These are phyloP conservation scores for Eulemur albifrons DNA, from an alignment of 2,797 vertebrate genomes.

Conservation along the genomic window DNA sequence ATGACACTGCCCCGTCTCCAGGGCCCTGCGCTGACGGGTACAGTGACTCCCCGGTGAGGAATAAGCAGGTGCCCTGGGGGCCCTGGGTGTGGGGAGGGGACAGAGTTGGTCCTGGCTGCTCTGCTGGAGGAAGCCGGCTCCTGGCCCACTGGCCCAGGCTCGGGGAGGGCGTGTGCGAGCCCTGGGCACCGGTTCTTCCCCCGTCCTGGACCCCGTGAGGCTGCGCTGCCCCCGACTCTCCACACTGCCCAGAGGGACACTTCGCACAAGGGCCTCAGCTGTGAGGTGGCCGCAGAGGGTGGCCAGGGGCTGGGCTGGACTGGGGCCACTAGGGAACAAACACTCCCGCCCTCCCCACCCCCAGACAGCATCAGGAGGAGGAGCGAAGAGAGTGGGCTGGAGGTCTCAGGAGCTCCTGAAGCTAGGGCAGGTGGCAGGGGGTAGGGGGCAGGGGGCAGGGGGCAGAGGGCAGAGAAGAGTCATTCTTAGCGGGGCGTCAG, in stretches of 20 bases:
- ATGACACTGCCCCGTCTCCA: not conserved
- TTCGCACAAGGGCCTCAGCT: not conserved
- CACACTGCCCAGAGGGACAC: not conserved
- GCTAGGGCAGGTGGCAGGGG: not conserved
- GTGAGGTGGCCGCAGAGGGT: not conserved
- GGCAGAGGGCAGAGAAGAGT: not conserved
- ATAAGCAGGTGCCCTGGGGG: too few species aligned
- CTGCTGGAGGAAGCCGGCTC: too few species aligned
- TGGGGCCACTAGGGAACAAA: too few species aligned
- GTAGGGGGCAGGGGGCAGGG: not conserved
- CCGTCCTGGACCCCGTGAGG: not conserved
- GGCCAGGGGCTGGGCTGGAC: too few species aligned
- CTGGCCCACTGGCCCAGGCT: too few species aligned
- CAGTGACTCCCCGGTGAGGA: too few species aligned
- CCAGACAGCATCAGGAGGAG: not conserved
- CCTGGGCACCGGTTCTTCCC: too few species aligned
- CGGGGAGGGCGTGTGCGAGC: fast-evolving
- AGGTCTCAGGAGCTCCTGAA: not conserved
- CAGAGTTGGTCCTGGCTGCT: not conserved
- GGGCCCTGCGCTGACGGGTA: too few species aligned
- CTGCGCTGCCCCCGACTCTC: not conserved
- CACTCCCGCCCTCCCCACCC: too few species aligned
- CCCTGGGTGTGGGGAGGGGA: not conserved
- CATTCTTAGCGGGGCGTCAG: not conserved
- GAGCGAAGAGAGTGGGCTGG: too few species aligned